A percentile compares a stretch with the other conserved stretches of the same genome.
phyloP scores from a whole-genome alignment of 2,113 vertebrate genomes.

The Scolopax mira region DNA sequence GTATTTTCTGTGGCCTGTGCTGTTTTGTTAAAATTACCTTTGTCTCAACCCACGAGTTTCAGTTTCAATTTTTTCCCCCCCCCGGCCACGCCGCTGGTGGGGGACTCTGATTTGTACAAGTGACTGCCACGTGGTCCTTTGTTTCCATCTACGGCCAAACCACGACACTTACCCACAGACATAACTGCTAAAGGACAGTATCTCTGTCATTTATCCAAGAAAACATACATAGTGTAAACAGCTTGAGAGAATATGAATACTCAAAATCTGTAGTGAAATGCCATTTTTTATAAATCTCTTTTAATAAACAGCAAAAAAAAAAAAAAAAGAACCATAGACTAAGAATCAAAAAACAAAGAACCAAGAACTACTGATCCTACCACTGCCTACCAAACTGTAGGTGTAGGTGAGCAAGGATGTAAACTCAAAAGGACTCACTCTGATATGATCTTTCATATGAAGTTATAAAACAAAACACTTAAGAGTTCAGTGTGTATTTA shows the following conservation, averaged over 20 bases:
- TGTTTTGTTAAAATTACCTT: too few species aligned
- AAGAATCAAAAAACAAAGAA: too few species aligned
- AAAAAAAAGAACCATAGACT: background rate
- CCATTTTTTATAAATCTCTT: background rate
- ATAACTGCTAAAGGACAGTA: background rate
- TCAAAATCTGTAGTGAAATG: background rate
- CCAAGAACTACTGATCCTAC: background rate
- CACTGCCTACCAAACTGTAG: background rate
- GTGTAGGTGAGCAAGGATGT: background rate
- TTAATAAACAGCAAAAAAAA: background rate
- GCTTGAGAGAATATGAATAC: background rate
- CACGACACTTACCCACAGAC: too few species aligned
- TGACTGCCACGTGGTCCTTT: too few species aligned
- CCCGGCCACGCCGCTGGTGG: too few species aligned
- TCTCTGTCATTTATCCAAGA: background rate
- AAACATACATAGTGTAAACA: background rate
- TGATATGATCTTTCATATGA: background rate
- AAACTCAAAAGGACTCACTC: background rate
- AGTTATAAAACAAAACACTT: background rate
- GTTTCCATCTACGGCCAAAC: too few species aligned
- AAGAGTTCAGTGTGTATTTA: background rate
- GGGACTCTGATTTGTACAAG: too few species aligned
- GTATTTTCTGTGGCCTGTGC: too few species aligned
- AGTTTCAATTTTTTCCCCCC: too few species aligned
- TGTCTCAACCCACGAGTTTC: too few species aligned